phyloP scores from a whole-genome alignment of 2,797 vertebrate genomes.

The Leontocebus nigricollis region DNA sequence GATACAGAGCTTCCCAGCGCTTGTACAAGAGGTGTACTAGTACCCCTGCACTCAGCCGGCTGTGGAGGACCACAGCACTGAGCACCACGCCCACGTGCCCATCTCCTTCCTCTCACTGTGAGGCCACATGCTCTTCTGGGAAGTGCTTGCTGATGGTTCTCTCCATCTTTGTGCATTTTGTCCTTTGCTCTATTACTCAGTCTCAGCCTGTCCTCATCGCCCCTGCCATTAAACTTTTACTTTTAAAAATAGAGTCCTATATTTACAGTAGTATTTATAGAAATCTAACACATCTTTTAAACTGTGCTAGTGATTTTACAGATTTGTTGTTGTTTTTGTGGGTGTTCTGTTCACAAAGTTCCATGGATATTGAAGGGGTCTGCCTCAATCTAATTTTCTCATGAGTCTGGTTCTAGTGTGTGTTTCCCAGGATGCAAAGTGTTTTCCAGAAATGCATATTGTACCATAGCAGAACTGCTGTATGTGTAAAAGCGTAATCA shows the following conservation, averaged over 20 bases:
- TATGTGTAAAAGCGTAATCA: background rate
- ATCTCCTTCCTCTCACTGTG: background rate
- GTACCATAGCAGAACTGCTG: background rate
- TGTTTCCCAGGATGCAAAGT: background rate
- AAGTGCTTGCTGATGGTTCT: background rate
- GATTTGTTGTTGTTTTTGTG: background rate
- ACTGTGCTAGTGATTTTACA: background rate
- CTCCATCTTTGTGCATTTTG: background rate
- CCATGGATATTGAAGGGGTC: background rate
- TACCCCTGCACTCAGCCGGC: background rate
- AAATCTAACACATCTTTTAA: background rate
- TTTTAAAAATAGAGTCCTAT: background rate
- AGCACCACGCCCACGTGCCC: fast-evolving
- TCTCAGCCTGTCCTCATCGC: background rate
- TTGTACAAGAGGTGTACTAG: background rate
- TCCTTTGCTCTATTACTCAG: background rate
- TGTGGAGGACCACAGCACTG: fast-evolving
- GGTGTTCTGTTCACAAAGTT: background rate
- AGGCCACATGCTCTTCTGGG: background rate
- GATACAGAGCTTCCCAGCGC: fast-evolving
- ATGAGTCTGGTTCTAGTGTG: background rate
- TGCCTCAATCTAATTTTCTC: background rate
- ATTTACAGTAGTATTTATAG: background rate
- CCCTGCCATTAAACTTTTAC: background rate
- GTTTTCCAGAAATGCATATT: background rate